These are phyloP conservation scores for Nemotelus pantherinus DNA, from an alignment of 2,888 invertebrate species.

Conservation along the genomic window DNA sequence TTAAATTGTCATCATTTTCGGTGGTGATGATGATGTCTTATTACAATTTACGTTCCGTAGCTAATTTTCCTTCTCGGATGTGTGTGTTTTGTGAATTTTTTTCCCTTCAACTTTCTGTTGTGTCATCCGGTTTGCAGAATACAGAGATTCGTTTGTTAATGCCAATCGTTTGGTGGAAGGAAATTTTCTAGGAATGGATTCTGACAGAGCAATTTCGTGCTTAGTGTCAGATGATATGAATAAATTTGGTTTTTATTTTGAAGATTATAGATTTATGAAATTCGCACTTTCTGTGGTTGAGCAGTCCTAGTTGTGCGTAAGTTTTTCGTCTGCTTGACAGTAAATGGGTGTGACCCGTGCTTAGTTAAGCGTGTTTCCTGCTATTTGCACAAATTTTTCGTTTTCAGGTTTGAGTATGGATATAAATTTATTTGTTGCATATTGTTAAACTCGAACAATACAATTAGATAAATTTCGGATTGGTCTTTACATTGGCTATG, in stretches of 20 bases:
- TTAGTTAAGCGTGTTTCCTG: no score
- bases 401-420: no score
- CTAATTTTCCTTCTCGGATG: conserved; percentile 37
- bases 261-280: no score
- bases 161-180: not conserved
- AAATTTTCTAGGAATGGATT: conserved; percentile 23
- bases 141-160: not conserved
- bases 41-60: conserved; percentile 48
- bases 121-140: conserved; percentile 38
- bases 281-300: no score
- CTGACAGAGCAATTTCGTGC: conserved; percentile 25
- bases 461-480: no score
- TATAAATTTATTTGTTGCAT: no score
- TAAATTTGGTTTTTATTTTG: not conserved
- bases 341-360: no score
- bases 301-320: no score
- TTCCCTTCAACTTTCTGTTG: not conserved
- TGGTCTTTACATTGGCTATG: no score
- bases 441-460: no score
- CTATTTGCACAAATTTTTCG: no score
- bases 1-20: conserved; percentile 46
- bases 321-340: no score
- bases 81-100: not conserved
- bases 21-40: conserved; percentile 47
- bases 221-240: conserved; percentile 37